Conservation (phyloP, 2,113 vertebrate species). For the Epinephelus moara region DNA sequence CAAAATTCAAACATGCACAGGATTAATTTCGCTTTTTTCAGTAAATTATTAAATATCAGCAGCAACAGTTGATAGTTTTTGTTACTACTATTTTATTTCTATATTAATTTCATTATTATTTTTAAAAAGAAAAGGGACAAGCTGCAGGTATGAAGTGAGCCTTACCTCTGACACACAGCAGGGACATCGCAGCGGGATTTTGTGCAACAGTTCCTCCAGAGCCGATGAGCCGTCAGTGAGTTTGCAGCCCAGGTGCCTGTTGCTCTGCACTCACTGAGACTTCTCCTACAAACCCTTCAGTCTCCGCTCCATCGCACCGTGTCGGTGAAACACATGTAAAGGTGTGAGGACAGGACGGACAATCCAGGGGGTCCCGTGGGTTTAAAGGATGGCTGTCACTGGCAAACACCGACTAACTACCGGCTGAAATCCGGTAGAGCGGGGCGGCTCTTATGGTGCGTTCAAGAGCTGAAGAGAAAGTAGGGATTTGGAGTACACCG, state of each 20-base stretch:
- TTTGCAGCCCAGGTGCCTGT: constrained; percentile 61
- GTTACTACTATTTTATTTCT: background rate
- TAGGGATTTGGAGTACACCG: background rate
- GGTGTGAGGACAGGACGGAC: background rate
- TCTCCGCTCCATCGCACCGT: constrained; percentile 14
- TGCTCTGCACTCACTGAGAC: constrained; percentile 40
- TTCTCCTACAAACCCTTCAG: background rate
- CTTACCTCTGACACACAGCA: constrained; percentile 81
- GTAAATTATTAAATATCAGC: background rate
- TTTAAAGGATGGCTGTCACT: constrained; percentile 24
- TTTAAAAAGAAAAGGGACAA: background rate
- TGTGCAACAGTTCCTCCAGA: constrained; percentile 58
- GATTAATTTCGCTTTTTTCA: background rate
- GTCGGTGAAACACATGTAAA: background rate
- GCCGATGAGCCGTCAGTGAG: constrained; percentile 51
- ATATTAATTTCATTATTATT: background rate
- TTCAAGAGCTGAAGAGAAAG: constrained; percentile 5
- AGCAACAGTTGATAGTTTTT: background rate
- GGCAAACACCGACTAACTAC: constrained; percentile 27
- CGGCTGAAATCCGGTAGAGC: constrained; percentile 50
- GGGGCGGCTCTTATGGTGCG: constrained; percentile 63
- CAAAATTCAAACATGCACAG: too few relatives aligned
- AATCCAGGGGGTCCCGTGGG: background rate
- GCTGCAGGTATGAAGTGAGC: background rate
- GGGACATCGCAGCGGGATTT: constrained; percentile 71